phyloP scores from a whole-genome alignment of 2,797 vertebrate genomes.

The Melanotaenia trifasciata region DNA sequence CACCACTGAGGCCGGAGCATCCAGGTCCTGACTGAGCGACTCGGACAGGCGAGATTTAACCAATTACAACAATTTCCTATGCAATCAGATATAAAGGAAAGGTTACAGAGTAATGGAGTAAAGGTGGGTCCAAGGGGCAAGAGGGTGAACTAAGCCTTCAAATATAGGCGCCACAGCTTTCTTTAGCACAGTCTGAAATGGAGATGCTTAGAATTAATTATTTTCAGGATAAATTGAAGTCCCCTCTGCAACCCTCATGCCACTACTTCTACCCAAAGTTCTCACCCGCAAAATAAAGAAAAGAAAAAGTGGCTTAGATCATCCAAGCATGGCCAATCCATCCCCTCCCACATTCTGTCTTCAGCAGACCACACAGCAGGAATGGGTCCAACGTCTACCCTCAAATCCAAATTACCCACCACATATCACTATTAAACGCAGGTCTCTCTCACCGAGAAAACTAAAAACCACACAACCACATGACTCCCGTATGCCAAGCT shows the following conservation, averaged over 20 bases:
- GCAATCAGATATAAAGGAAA: conserved; percentile 79
- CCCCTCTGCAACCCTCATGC: conserved; percentile 31
- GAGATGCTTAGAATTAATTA: conserved; percentile 78
- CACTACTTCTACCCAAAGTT: conserved; percentile 43
- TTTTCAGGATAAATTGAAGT: conserved; percentile 76
- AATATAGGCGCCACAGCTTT: conserved; percentile 73
- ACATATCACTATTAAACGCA: conserved; percentile 70
- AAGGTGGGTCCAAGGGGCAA: conserved; percentile 37
- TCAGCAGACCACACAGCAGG: conserved; percentile 86
- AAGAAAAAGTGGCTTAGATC: conserved; percentile 81
- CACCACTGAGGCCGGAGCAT: conserved; percentile 66
- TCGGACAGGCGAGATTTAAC: conserved; percentile 83
- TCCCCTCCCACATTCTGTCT: conserved; percentile 76
- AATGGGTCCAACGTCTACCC: conserved; percentile 43
- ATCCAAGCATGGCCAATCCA: conserved; percentile 85
- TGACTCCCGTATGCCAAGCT: conserved; percentile 72
- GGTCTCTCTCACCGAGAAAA: conserved; percentile 67
- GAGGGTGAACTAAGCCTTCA: conserved; percentile 65
- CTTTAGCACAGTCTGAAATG: conserved; percentile 77
- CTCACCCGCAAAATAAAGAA: conserved; percentile 64
- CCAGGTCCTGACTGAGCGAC: conserved; percentile 69
- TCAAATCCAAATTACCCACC: conserved; percentile 68
- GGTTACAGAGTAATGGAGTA: conserved; percentile 55
- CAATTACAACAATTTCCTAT: conserved; percentile 84
- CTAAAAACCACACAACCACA: conserved; percentile 77